These are phyloP conservation scores for Drosophila micromelanica DNA, from an alignment of 1,140 invertebrate genomes.

Conservation along the genomic window DNA sequence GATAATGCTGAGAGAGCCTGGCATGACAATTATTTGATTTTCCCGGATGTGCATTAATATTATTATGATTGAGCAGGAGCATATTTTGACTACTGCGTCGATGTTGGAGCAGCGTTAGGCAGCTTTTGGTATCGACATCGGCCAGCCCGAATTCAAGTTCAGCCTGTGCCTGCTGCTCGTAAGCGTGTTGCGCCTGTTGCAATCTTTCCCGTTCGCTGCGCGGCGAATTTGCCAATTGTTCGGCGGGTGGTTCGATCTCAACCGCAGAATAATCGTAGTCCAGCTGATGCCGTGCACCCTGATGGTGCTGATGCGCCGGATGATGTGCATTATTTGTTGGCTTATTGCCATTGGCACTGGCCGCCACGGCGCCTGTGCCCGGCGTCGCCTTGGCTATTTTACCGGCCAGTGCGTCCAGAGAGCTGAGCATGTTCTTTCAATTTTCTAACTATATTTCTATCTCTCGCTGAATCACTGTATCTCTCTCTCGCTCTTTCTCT, in stretches of 20 bases:
- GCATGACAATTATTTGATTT: conserved; percentile 28
- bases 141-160: conserved; percentile 66
- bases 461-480: not conserved
- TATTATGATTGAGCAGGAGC: conserved; percentile 42
- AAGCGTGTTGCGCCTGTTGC: conserved; percentile 72
- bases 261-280: conserved; percentile 74
- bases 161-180: conserved; percentile 68
- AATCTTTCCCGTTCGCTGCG: conserved; percentile 62
- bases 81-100: conserved; percentile 45
- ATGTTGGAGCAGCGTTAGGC: conserved; percentile 53
- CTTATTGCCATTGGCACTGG: conserved; percentile 58
- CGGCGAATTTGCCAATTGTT: conserved; percentile 71
- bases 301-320: conserved; percentile 60
- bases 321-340: conserved; percentile 51
- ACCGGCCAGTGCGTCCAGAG: conserved; percentile 91
- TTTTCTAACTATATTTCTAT: not conserved
- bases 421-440: conserved; percentile 88
- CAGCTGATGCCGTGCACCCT: conserved; percentile 44
- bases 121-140: conserved; percentile 61
- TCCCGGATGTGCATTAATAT: conserved; percentile 36
- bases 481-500: conserved; percentile 4
- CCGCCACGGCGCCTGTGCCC: conserved; percentile 63
- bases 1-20: conserved; percentile 40
- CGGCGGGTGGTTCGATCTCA: conserved; percentile 72
- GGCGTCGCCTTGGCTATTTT: conserved; percentile 89